Evolutionary conservation across 2,797 vertebrate genomes (phyloP).

Genomic region (Karalla daura): DNA sequence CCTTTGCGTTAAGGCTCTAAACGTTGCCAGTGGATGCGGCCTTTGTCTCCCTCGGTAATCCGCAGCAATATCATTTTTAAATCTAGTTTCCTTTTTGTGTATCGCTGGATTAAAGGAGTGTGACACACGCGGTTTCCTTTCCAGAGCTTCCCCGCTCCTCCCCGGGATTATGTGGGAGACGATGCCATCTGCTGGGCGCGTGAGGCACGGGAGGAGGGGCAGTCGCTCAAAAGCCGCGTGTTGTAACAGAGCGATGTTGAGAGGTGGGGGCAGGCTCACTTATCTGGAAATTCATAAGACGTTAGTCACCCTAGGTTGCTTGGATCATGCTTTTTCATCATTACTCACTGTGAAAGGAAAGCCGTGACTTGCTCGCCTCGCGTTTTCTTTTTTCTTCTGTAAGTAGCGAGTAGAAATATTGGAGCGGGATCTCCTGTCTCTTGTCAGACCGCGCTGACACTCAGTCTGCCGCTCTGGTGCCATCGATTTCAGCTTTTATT

Average conservation of each 20-base stretch:
- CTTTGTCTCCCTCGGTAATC: constrained; percentile 34
- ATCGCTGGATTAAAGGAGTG: constrained; percentile 45
- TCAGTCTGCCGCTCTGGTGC: too few species aligned
- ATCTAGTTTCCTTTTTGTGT: constrained; percentile 35
- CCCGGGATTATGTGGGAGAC: constrained; percentile 57
- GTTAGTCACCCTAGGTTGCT: constrained; percentile 40
- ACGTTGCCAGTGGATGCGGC: not conserved
- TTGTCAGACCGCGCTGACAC: not conserved
- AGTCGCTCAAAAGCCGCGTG: not conserved
- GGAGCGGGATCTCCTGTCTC: not conserved
- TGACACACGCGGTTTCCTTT: constrained; percentile 38
- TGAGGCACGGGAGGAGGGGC: not conserved
- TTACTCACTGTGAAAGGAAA: constrained; percentile 5
- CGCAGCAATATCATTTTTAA: constrained; percentile 35
- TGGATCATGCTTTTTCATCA: constrained; percentile 11
- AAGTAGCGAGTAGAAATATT: not conserved
- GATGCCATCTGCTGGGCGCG: constrained; percentile 75
- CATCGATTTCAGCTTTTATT: too few species aligned
- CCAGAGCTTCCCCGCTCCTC: constrained; percentile 18
- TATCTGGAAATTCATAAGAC: constrained; percentile 51
- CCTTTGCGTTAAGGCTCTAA: constrained; percentile 5
- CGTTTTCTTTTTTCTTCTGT: constrained; percentile 13
- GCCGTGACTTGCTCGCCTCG: not conserved
- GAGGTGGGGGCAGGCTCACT: constrained; percentile 35
- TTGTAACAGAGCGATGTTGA: constrained; percentile 41